phyloP scores from a whole-genome alignment of 2,797 vertebrate species.

The Molossus molossus region DNA sequence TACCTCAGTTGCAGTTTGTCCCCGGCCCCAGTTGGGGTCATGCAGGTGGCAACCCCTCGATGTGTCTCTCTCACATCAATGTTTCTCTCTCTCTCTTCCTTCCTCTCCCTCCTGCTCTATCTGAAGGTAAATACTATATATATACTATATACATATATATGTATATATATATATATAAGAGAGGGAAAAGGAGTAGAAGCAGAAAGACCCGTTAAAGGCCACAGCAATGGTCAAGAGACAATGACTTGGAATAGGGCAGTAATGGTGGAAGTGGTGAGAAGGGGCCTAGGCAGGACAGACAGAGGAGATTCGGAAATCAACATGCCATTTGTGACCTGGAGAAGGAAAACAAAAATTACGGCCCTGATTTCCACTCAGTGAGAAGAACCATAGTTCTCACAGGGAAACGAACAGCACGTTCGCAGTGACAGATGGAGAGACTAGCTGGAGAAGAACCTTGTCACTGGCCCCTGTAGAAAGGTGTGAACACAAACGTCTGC shows the following conservation, averaged over 20 bases:
- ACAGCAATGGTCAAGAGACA: neutral
- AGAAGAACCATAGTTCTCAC: neutral
- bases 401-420: fast-evolving
- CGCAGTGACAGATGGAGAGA: neutral
- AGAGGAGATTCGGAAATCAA: neutral
- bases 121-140: too few species aligned
- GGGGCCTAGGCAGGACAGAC: neutral
- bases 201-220: neutral
- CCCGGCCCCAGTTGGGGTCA: too few species aligned
- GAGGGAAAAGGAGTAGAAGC: neutral
- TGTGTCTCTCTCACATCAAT: too few species aligned
- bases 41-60: too few species aligned
- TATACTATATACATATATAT: too few species aligned
- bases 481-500: neutral
- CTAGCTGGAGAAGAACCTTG: neutral
- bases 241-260: neutral
- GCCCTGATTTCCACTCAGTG: neutral
- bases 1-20: too few species aligned
- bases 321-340: neutral
- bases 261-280: neutral
- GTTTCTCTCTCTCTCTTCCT: too few species aligned
- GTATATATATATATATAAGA: too few species aligned
- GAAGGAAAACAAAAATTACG: neutral
- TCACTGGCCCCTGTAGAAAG: neutral
- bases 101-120: too few species aligned